Evolutionary conservation across 1,140 invertebrate species (phyloP).

Genomic region (Episyrphus balteatus): DNA sequence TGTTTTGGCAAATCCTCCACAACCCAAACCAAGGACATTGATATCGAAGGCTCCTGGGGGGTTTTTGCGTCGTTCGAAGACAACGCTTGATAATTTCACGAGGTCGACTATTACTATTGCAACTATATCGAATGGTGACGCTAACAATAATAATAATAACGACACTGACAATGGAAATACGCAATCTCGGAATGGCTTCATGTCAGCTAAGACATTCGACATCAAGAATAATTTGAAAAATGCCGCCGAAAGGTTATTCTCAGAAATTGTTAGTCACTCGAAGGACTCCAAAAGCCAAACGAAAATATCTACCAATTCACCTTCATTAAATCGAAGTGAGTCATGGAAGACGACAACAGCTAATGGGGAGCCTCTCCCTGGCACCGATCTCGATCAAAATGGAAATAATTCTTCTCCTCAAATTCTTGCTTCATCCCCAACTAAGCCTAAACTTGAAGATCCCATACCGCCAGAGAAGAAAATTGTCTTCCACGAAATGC

Average conservation of each 20-base stretch:
- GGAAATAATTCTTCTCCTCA: neutral
- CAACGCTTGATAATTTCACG: slow-evolving; percentile 21
- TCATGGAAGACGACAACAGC: neutral
- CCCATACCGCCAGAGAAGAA: slow-evolving; percentile 30
- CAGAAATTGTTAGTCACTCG: slow-evolving; percentile 31
- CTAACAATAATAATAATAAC: neutral
- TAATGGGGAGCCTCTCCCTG: neutral
- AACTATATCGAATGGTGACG: neutral
- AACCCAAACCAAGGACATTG: slow-evolving; percentile 1
- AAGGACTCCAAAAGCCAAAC: slow-evolving; percentile 17
- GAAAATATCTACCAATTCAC: slow-evolving; percentile 4
- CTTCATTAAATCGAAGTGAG: slow-evolving; percentile 16
- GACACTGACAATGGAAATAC: slow-evolving; percentile 5
- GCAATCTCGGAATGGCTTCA: slow-evolving; percentile 4
- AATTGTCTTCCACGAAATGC: slow-evolving; percentile 31
- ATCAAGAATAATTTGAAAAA: slow-evolving; percentile 34
- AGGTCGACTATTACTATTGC: neutral
- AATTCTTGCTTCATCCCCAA: neutral
- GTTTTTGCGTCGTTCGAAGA: slow-evolving; percentile 30
- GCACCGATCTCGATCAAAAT: neutral
- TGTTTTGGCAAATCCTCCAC: neutral
- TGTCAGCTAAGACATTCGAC: slow-evolving; percentile 27
- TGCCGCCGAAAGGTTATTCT: slow-evolving; percentile 32
- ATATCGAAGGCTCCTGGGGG: slow-evolving; percentile 8
- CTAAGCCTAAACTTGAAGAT: slow-evolving; percentile 16